Base-by-base conservation (phyloP, 2,888 invertebrate genomes). In the Agonopterix subpropinquella region DNA sequence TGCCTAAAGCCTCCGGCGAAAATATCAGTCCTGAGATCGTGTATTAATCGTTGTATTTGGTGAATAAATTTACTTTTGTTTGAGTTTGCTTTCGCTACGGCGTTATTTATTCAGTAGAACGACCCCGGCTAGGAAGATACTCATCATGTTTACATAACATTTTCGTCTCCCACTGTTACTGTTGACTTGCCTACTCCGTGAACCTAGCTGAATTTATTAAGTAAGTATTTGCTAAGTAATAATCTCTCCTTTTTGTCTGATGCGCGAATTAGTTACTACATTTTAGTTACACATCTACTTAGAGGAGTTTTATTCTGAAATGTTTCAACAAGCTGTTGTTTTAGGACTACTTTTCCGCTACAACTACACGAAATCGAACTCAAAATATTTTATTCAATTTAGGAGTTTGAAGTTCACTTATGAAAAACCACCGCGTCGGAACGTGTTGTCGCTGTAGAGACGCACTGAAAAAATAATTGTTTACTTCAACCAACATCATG, bases 51-150 rank as follows among this genome's bases (percentile, higher is more conserved):
- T 71, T 71, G 80, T 84, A 81, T 86, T 86, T 86, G 85, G 77
- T 77, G 85, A 86, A 86, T 86, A 85, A 84, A 87, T 86, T 85
- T 83, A 77, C 81, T 83, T 84, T 83, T 85, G 83, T 86, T 86
- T 86, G 84, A 81, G 79, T 85, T 85, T 80, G 77, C 79, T 77
- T 80, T 80, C 70, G 75, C 78, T 75, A 70, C 70, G 62, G 67
- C 72, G 72, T 79, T 86, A 80, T 86, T 86, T 87, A 84, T 84
- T 83, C 80, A 83, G 84, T 71, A 76, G 79, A 75, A 73, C 74
- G 80, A 83, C 77, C 83, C 78, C 65, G 59, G 74, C 72, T 77
- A 76, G 66, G 67, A 75, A 63, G 53, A 73, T 77, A 80, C 72
- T 77, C 70, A 58, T 64, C 55, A 61, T 82, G 83, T 87, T 86